Base-by-base conservation (phyloP, 1,140 invertebrate genomes). In the Gerris buenoi region DNA sequence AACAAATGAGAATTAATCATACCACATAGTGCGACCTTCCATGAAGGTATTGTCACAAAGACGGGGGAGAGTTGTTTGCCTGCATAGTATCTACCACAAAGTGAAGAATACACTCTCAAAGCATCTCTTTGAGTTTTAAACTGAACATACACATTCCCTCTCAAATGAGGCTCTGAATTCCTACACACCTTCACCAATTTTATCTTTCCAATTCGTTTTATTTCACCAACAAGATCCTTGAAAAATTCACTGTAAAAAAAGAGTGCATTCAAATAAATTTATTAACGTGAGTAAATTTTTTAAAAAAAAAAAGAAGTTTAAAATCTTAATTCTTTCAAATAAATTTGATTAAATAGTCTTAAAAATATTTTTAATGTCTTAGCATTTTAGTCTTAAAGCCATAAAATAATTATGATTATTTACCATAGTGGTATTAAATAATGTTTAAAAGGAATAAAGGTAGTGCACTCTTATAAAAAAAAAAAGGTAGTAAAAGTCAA, bases 81-180 rank as follows among this genome's bases (percentile, higher is more conserved):
- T 14, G 86, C 93, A 78, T 95, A 97, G 83, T 85, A 96, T n/a
- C 93, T 82, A 13, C 90, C 88, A 75, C 93, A 90, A 68, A 97
- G 82, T 18, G 80, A 81, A 67, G 84, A 79, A 74, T 87, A 90
- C 15, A 90, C 90, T 67, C 81, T 81, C 0, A 91, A 79, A 2
- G 90, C 87, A 68, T 85, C 83, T 60, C 86, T 81, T 70, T 84
- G 82, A 71, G 79, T 83, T 25, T 77, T 75, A 80, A 87, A 97
- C 75, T 95, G 89, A 58, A 95, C 81, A 74, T 95, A 97, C 60
- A 95, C 87, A 79, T 97, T 95, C 0, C 93, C 93, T 65, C 91
- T 79, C 0, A 97, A 79, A 80, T 97, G 93, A 65, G 85, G 80
- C 73, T 93, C 88, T 67, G 82, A 85, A 76, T 97, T 97, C 73